phyloP scores from a whole-genome alignment of 2,888 invertebrate genomes.

The Alcis repandata region DNA sequence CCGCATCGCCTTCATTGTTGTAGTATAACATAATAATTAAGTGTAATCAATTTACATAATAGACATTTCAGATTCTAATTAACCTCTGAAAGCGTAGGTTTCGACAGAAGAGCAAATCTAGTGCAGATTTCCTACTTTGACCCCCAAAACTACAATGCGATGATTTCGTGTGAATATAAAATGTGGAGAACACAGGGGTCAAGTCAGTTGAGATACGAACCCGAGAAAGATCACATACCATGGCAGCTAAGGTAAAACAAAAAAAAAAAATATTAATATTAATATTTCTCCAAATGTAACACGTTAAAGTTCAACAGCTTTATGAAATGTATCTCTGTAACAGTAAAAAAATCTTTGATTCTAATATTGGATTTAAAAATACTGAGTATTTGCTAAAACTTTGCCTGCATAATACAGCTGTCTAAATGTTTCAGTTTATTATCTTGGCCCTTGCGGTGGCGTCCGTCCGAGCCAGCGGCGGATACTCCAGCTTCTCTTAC shows the following conservation, averaged over 20 bases:
- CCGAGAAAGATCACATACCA: slow-evolving; percentile 57
- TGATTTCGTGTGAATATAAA: slow-evolving; percentile 67
- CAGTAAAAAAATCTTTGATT: too few species aligned
- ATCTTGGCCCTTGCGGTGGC: slow-evolving; percentile 64
- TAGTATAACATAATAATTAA: slow-evolving; percentile 55
- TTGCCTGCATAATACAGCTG: neutral
- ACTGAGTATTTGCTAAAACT: too few species aligned
- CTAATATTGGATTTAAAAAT: too few species aligned
- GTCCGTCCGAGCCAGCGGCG: slow-evolving; percentile 60
- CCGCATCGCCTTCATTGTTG: slow-evolving; percentile 53
- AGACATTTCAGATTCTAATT: slow-evolving; percentile 63
- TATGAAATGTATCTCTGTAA: too few species aligned
- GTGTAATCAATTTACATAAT: slow-evolving; percentile 64
- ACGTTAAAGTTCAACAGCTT: neutral
- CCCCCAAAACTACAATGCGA: slow-evolving; percentile 68
- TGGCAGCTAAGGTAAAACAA: slow-evolving; percentile 70
- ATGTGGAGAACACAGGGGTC: slow-evolving; percentile 60
- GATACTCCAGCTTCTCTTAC: slow-evolving; percentile 71
- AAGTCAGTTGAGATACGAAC: slow-evolving; percentile 64
- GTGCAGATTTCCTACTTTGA: slow-evolving; percentile 66
- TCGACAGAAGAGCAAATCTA: slow-evolving; percentile 58
- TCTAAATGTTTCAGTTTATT: slow-evolving; percentile 61
- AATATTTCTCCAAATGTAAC: neutral
- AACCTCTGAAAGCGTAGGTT: slow-evolving; percentile 62
- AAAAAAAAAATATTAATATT: neutral